Percentiles rank a stretch among this genome's conserved stretches.
Conservation (phyloP, 2,888 invertebrate genomes). For the Panzeria rudis region DNA sequence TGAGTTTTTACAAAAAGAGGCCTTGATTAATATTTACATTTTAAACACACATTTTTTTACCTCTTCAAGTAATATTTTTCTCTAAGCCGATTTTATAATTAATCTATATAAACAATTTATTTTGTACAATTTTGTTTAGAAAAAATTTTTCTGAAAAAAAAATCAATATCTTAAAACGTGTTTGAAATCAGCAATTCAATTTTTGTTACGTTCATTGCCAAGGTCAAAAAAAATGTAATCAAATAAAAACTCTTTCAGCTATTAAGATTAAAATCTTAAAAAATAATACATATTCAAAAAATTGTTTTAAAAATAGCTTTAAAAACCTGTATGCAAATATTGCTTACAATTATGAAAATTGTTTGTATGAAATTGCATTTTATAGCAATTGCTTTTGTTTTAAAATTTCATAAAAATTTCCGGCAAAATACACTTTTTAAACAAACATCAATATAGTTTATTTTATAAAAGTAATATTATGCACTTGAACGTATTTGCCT, state of each 20-base stretch:
- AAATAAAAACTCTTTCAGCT: not conserved
- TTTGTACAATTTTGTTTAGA: not conserved
- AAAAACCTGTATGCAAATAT: constrained; percentile 26
- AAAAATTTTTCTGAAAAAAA: not conserved
- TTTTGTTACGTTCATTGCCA: constrained; percentile 47
- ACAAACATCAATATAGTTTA: too few species aligned
- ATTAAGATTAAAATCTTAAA: constrained; percentile 1
- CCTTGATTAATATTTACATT: too few species aligned
- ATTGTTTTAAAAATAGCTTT: not conserved
- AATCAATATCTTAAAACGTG: constrained; percentile 32
- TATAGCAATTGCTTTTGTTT: not conserved
- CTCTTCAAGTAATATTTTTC: not conserved
- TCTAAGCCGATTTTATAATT: too few species aligned
- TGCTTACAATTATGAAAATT: not conserved
- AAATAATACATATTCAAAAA: not conserved
- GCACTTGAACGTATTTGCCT: not conserved
- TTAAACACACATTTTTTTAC: too few species aligned
- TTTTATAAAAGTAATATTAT: too few species aligned
- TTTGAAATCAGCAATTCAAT: constrained; percentile 38
- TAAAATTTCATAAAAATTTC: not conserved
- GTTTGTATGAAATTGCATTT: not conserved
- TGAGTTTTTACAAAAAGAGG: not conserved
- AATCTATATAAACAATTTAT: not conserved
- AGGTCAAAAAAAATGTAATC: constrained; percentile 17
- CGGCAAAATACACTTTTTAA: too few species aligned